Percentiles rank a stretch among this genome's conserved stretches.
These are phyloP conservation scores for Apogon hyalosoma DNA, from an alignment of 2,797 vertebrate species.

Conservation along the genomic window DNA sequence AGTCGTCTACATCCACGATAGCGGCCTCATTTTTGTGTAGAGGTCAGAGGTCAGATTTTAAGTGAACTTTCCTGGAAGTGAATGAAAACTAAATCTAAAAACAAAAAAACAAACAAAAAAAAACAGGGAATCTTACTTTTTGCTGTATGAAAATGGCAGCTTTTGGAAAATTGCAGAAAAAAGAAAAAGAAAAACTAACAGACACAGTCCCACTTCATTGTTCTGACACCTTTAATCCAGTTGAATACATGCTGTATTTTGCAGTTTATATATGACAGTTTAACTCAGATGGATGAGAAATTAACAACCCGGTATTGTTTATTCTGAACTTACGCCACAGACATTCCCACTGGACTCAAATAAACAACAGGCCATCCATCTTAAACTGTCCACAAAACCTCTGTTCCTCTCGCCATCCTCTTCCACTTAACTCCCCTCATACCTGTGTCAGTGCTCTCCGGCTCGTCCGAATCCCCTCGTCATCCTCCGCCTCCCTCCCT, in stretches of 20 bases:
- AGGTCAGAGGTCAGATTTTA: too few relatives aligned
- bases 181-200: too few relatives aligned
- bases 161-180: too few relatives aligned
- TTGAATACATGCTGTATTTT: slow-evolving; percentile 2
- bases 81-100: too few relatives aligned
- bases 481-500: slow-evolving; percentile 15
- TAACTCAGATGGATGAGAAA: slow-evolving; percentile 34
- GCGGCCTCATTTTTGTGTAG: too few relatives aligned
- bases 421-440: slow-evolving; percentile 33
- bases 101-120: too few relatives aligned
- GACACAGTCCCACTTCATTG: too few relatives aligned
- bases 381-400: slow-evolving; percentile 11
- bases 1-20: too few relatives aligned
- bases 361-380: slow-evolving; percentile 41
- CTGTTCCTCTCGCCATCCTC: slow-evolving; percentile 14
- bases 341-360: slow-evolving; percentile 43
- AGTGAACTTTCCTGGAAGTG: too few relatives aligned
- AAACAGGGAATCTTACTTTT: too few relatives aligned
- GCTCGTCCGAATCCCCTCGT: not conserved
- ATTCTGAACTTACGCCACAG: slow-evolving; percentile 35
- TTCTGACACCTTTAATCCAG: not conserved
- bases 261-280: slow-evolving; percentile 4
- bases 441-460: slow-evolving; percentile 36
- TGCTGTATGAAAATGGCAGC: too few relatives aligned
- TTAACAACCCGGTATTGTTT: slow-evolving; percentile 42